Evolutionary conservation across 2,113 vertebrate genomes (phyloP), one percentile per base, ranked within the genome.

Genomic region (Gnathonemus echidnorhynchus): DNA sequence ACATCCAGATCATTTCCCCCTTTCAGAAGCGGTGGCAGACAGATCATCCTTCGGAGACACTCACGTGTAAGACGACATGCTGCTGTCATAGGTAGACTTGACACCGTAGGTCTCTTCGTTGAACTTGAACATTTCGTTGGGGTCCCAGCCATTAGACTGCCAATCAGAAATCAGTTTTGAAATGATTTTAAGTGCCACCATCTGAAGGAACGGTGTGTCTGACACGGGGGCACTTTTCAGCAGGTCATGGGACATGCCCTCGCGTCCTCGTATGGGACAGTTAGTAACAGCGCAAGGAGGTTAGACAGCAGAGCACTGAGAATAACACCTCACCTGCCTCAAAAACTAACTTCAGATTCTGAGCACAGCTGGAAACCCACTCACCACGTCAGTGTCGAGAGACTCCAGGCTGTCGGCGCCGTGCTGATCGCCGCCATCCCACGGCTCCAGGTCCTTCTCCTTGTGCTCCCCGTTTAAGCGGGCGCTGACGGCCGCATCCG

Each of bases 41-140:
- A 70, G n/a, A 31, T 31, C 58, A 66, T 17, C 27, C 27, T 39
- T 77, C 1, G 15, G 31, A 39, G 15, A 42, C 88, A 96, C 98
- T 97, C 96, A 99, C 98, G 98, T 99, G 92, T 99, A 99, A 58
- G 98, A 98, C 93, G 98, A 98, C 90, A 99, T 96, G 95, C 98
- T 99, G 96, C 98, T 99, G 96, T 99, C 98, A 89, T 99, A 99
- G 56, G 98, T 99, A 89, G 98, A 99, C 90, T 98, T 96, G 91
- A 99, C 97, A 91, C 98, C 98, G 89, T 99, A 98, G 93, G 97
- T 98, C 96, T 99, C 98, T 95, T 99, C 98, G 93, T 99, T 99
- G 95, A 97, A 99, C 93, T 98, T 98, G 95, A 99, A 99, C 98
- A 99, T 99, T 94, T 99, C 98, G 93, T 99, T 99, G 93, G 98